Percentiles rank a stretch among this genome's conserved stretches.
Conservation (phyloP, 37 sponge, comb jelly and placozoan species). For the Dysidea cf. avara region DNA sequence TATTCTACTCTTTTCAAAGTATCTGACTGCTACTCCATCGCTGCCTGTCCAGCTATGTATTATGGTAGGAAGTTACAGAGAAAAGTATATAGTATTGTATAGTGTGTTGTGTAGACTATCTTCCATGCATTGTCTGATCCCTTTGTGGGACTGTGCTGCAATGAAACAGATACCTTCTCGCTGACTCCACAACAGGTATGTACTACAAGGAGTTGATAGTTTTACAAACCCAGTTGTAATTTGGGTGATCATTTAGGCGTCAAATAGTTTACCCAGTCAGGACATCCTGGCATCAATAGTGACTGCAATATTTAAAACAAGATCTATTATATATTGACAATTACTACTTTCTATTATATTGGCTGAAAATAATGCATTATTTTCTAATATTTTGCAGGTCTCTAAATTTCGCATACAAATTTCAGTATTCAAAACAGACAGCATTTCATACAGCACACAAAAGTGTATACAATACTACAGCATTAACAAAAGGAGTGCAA, state of each 20-base stretch:
- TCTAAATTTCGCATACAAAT: no score
- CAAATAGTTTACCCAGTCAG: conserved; percentile 49
- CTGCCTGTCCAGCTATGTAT: conserved; percentile 50
- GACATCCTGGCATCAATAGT: conserved; percentile 51
- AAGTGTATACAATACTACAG: no score
- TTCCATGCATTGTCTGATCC: conserved; percentile 46
- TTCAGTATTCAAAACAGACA: no score
- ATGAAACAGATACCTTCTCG: conserved; percentile 12
- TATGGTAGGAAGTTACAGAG: conserved; percentile 33
- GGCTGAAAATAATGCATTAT: no score
- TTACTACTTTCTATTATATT: no score
- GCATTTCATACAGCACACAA: no score
- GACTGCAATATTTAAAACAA: conserved; percentile 57
- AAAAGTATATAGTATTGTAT: no score
- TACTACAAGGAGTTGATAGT: not conserved
- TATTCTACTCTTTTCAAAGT: no score
- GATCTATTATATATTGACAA: no score
- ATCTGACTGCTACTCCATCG: not conserved
- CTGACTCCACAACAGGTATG: conserved; percentile 49
- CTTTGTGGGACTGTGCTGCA: conserved; percentile 19
- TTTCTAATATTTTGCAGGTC: no score
- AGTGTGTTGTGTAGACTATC: conserved; percentile 35
- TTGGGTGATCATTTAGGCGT: conserved; percentile 9
- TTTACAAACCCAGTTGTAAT: no score
- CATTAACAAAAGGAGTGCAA: no score